Conservation (phyloP, 2,113 vertebrate genomes). For the Rhea pennata region DNA sequence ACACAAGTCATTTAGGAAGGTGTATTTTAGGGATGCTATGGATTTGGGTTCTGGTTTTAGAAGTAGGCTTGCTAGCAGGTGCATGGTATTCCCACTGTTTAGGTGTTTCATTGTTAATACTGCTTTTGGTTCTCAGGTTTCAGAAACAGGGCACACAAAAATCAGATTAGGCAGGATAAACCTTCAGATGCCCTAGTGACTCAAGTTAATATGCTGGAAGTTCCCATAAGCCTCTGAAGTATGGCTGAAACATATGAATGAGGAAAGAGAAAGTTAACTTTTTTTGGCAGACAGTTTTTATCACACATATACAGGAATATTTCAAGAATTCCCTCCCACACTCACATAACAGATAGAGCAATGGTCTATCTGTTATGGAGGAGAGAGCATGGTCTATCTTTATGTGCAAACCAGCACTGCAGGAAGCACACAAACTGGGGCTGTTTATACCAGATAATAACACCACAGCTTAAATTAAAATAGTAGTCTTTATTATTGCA, state of each 20-base stretch:
- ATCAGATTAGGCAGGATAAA: not conserved
- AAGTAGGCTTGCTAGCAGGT: not conserved
- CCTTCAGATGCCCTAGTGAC: not conserved
- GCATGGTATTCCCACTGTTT: not conserved
- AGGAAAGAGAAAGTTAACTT: not conserved
- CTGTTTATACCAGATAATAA: not conserved
- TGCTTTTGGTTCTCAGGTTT: not conserved
- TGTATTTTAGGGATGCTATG: not conserved
- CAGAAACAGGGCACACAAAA: not conserved
- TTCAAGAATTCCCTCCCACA: not conserved
- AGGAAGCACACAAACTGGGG: not conserved
- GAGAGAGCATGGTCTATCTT: not conserved
- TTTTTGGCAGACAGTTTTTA: not conserved
- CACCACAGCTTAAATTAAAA: not conserved
- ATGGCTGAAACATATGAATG: not conserved
- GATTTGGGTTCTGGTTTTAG: not conserved
- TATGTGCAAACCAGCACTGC: not conserved
- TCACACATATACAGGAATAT: fast-evolving
- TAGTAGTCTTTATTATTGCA: not conserved
- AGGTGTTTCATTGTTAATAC: not conserved
- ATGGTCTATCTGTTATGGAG: not conserved
- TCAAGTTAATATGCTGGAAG: not conserved
- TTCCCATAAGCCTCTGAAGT: not conserved
- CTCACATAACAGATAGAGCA: not conserved
- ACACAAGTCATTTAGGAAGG: not conserved